These are phyloP conservation scores for Cygnus atratus DNA, from an alignment of 2,113 vertebrate genomes.

Conservation along the genomic window DNA sequence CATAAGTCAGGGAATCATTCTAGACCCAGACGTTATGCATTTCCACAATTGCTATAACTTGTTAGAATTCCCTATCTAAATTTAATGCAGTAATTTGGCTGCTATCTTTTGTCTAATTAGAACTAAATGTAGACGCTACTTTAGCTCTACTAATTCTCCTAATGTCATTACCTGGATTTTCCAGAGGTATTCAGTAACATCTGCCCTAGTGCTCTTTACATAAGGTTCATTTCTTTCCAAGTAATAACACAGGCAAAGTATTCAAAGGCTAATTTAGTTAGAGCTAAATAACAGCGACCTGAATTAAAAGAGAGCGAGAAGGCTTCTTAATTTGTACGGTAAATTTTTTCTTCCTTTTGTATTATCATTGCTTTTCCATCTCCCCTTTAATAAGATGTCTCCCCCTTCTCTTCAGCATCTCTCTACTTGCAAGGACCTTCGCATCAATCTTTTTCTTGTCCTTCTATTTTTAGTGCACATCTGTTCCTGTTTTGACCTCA, in stretches of 20 bases:
- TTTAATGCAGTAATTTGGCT: not conserved
- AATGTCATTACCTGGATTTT: not conserved
- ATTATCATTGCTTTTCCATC: conserved; percentile 27
- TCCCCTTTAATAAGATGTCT: conserved; percentile 33
- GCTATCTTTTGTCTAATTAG: conserved; percentile 45
- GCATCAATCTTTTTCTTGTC: conserved; percentile 15
- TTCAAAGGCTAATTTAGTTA: not conserved
- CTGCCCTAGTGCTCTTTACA: not conserved
- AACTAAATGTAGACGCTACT: conserved; percentile 10
- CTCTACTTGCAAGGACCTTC: conserved; percentile 23
- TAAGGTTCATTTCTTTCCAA: not conserved
- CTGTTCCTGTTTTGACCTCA: conserved; percentile 59
- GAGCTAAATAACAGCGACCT: not conserved
- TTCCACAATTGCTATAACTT: not conserved
- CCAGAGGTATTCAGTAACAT: not conserved
- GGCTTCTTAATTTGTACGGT: not conserved
- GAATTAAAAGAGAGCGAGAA: not conserved
- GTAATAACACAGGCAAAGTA: not conserved
- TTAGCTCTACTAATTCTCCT: conserved; percentile 18
- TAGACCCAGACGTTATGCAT: not conserved
- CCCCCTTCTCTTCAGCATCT: not conserved
- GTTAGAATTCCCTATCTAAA: not conserved
- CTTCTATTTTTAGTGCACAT: conserved; percentile 45
- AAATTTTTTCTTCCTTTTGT: not conserved
- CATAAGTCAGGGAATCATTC: not conserved